Conservation (phyloP, 2,888 invertebrate genomes). For the Tipula lateralis region DNA sequence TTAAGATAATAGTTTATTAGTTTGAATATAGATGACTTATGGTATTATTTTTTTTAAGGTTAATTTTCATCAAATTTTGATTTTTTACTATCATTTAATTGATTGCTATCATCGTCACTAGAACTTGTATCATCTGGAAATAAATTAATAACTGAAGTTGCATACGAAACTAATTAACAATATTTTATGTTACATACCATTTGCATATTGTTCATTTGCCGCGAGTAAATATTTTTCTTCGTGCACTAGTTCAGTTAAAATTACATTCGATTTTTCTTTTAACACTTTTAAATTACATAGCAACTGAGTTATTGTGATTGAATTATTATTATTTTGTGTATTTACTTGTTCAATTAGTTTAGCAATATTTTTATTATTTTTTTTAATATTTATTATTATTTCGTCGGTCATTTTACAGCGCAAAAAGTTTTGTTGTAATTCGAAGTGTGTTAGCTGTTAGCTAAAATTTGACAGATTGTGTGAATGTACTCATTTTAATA, state of each 20-base stretch:
- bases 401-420: conserved; percentile 6
- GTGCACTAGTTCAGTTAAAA: background rate
- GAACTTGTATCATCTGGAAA: background rate
- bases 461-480: background rate
- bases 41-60: background rate
- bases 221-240: background rate
- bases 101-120: background rate
- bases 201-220: background rate
- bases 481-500: background rate
- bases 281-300: conserved; percentile 19
- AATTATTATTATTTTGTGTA: conserved; percentile 24
- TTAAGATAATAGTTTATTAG: background rate
- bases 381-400: conserved; percentile 16
- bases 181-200: background rate
- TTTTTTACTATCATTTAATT: background rate
- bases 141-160: background rate
- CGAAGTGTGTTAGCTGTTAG: background rate
- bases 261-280: background rate
- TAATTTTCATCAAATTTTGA: background rate
- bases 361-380: background rate
- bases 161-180: too few relatives aligned
- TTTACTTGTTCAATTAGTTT: conserved; percentile 1
- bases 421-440: background rate
- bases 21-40: background rate
- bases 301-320: background rate